phyloP scores from a whole-genome alignment of 2,113 vertebrate species.

The Heterotilapia buettikoferi region DNA sequence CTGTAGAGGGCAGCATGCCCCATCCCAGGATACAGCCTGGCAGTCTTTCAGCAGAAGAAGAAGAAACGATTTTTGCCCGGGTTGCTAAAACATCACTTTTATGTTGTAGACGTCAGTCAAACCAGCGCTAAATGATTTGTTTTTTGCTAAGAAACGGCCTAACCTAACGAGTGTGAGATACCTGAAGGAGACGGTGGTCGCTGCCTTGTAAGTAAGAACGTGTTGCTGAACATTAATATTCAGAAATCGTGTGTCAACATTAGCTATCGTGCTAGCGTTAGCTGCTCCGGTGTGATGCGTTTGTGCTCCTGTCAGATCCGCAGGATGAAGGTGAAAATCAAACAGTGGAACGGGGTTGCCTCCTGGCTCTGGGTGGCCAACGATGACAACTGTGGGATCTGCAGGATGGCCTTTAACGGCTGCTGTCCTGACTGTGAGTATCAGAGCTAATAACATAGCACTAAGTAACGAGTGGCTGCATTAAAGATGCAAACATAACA shows the following conservation, averaged over 20 bases:
- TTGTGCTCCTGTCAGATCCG: background rate
- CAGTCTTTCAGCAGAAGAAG: background rate
- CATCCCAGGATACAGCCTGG: background rate
- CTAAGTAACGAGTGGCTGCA: background rate
- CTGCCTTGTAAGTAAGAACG: background rate
- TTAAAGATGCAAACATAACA: background rate
- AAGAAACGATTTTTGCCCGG: background rate
- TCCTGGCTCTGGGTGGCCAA: slow-evolving; percentile 97
- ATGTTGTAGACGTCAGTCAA: background rate
- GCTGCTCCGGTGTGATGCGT: background rate
- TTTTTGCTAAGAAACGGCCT: background rate
- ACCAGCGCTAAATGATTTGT: background rate
- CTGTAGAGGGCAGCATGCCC: background rate
- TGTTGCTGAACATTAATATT: background rate
- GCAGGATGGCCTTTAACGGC: slow-evolving; percentile 92
- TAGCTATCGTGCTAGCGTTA: background rate
- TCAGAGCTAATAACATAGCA: background rate
- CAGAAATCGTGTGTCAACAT: background rate
- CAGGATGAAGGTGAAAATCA: slow-evolving; percentile 85
- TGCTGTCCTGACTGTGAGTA: slow-evolving; percentile 95
- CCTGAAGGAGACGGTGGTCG: background rate
- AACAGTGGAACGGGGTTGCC: slow-evolving; percentile 90
- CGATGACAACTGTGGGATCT: slow-evolving; percentile 96
- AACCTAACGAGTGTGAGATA: background rate
- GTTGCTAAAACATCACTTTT: background rate